phyloP scores from a whole-genome alignment of 2,888 invertebrate genomes.

The Galerucella pusilla region DNA sequence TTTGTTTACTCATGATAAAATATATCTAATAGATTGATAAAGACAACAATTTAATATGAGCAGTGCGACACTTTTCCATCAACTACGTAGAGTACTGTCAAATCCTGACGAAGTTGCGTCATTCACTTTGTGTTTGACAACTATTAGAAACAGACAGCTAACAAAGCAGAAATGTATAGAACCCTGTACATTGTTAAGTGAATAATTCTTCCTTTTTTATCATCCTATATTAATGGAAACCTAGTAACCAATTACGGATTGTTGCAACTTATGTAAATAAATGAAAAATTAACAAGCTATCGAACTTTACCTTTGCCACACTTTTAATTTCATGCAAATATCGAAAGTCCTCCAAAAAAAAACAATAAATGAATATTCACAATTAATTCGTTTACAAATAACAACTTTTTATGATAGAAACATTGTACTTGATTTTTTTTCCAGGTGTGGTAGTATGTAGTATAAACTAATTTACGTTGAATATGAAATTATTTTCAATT shows the following conservation, averaged over 20 bases:
- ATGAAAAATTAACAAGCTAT: not conserved
- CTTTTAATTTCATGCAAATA: not conserved
- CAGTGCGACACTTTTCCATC: no score
- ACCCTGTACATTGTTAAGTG: no score
- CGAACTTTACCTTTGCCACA: not conserved
- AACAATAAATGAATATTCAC: not conserved
- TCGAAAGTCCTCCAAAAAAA: not conserved
- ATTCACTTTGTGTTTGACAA: no score
- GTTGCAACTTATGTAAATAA: not conserved
- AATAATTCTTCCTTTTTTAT: no score
- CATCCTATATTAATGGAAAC: not conserved
- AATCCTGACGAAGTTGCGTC: no score
- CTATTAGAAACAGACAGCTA: no score
- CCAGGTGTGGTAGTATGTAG: not conserved
- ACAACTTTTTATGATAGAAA: not conserved
- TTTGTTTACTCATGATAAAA: slow-evolving; percentile 3
- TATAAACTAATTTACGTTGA: not conserved
- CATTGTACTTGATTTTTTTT: not conserved
- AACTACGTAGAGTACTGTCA: no score
- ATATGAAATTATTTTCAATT: not conserved
- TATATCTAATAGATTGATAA: not conserved
- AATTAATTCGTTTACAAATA: slow-evolving; percentile 1
- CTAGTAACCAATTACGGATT: not conserved
- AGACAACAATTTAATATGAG: no score
- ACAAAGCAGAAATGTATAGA: no score